phyloP scores from a whole-genome alignment of 2,113 vertebrate genomes.

The Illadopsis cleaveri region DNA sequence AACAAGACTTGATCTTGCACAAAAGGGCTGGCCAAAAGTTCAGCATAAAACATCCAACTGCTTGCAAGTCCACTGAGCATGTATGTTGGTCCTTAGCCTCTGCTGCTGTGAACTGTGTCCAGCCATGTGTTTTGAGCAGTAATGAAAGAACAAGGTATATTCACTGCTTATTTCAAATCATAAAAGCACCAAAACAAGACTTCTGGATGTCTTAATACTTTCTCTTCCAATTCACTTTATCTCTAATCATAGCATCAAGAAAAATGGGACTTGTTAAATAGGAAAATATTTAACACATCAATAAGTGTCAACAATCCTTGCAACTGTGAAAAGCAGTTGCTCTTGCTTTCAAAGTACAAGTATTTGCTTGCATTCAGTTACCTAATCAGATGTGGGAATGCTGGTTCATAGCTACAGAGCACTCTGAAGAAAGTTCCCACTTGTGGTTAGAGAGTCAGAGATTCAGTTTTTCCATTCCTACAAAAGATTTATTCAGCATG shows the following conservation, averaged over 20 bases:
- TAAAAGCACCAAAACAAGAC: not conserved
- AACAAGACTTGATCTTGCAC: not conserved
- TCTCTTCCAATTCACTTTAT: not conserved
- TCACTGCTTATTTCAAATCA: not conserved
- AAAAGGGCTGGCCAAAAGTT: not conserved
- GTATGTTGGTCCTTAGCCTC: not conserved
- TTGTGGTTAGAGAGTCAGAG: not conserved
- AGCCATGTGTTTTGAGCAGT: not conserved
- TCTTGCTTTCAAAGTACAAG: not conserved
- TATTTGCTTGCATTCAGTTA: not conserved
- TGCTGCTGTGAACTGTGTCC: not conserved
- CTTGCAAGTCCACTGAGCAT: not conserved
- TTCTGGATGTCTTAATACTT: not conserved
- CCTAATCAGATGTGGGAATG: not conserved
- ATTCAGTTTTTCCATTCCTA: not conserved
- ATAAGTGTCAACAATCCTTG: not conserved
- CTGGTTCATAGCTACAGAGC: not conserved
- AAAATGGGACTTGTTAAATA: not conserved
- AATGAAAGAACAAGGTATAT: not conserved
- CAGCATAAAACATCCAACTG: not conserved
- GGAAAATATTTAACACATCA: not conserved
- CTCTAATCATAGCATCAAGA: not conserved
- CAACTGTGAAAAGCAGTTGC: not conserved
- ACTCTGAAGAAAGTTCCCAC: not conserved
- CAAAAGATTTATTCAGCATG: not conserved